phyloP scores from a whole-genome alignment of 1,140 invertebrate genomes.

The Dysdera silvatica region DNA sequence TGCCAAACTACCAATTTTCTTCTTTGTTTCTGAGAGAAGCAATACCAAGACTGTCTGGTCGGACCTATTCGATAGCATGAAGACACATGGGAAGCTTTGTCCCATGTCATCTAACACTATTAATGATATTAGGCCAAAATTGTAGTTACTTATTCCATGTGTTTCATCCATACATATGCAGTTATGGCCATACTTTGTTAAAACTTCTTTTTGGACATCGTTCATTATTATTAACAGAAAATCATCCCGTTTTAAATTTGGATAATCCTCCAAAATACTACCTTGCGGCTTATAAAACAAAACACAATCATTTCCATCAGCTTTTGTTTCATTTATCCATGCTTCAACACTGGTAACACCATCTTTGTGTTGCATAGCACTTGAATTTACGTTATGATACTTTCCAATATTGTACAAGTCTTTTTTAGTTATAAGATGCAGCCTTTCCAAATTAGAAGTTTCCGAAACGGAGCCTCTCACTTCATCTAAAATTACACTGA shows the following conservation, averaged over 20 bases:
- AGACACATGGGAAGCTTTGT: conserved; percentile 1
- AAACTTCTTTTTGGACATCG: neutral
- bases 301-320: neutral
- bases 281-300: neutral
- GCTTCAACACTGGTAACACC: neutral
- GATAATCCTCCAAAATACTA: neutral
- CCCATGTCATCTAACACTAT: neutral
- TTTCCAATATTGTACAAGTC: neutral
- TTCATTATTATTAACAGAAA: conserved; percentile 5
- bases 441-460: neutral
- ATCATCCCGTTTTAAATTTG: neutral
- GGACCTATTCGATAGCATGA: neutral
- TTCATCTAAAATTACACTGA: neutral
- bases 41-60: neutral
- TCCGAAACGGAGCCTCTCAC: neutral
- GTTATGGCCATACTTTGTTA: neutral
- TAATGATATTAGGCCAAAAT: neutral
- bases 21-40: neutral
- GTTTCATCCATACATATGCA: conserved; percentile 2
- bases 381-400: neutral
- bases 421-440: neutral
- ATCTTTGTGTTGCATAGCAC: neutral
- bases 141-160: neutral
- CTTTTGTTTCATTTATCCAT: neutral
- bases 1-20: neutral